Base-by-base conservation (phyloP, 1,140 invertebrate species). In the Diorhabda sublineata region DNA sequence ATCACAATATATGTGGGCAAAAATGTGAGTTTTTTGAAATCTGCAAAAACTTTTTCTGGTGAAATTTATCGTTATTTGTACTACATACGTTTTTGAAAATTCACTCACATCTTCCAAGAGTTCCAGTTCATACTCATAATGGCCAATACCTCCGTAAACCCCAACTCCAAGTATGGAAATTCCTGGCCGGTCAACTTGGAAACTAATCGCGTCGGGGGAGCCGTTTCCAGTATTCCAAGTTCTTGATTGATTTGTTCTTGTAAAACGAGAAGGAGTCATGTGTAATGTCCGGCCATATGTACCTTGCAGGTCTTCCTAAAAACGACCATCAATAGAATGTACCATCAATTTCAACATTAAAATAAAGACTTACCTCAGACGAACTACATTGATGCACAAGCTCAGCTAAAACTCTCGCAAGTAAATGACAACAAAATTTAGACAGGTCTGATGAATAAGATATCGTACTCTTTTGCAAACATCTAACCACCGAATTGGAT, bases 181-280 rank as follows among this genome's bases (percentile, higher is more conserved):
- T 2, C 96, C 97, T 1, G 91, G 83, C 47, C 91, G 85, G 82
- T 99, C 96, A 5, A 98, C 96, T 11, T 90, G 89, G 67, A 99
- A 98, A 73, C 94, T 94, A 75, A 99, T 95, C 3, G 96, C 96
- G 84, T 99, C 97, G 0, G 96, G 94, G 42, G 94, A 96, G 45
- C 96, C 97, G 81, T 96, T 97, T 3, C 96, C 96, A 2, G 96
- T 97, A 77, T 98, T 98, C 97, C 97, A 99, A 2, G 93, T 93
- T 56, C 93, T 87, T 52, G 89, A 91, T 76, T 92, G 88, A 81
- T 95, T 96, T 6, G 92, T 91, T 64, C 94, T 88, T 5, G 93
- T 92, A 79, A 98, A 98, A 26, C 97, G 87, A 42, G 91, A 94
- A 0, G 95, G 94, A 3, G 95, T 96, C 56, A 91, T 88, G 60